These are phyloP conservation scores for Trissoscelio sp. DNA, from an alignment of 2,888 invertebrate genomes.

Conservation along the genomic window DNA sequence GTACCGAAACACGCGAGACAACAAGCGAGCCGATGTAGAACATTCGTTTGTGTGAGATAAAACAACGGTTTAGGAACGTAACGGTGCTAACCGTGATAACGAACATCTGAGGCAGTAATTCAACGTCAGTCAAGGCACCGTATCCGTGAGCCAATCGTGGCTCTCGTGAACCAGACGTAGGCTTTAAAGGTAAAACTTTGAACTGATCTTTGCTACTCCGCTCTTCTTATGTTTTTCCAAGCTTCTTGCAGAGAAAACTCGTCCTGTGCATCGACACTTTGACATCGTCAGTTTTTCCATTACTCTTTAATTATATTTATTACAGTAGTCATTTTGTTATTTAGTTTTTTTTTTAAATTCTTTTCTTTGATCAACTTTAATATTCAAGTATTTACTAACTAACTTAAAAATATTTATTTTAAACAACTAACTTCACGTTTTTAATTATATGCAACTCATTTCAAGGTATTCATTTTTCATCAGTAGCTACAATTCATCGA, in stretches of 20 bases:
- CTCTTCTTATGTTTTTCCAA: constrained; percentile 51
- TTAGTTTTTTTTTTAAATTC: too few relatives aligned
- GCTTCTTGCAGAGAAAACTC: constrained; percentile 12
- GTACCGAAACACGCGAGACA: constrained; percentile 68
- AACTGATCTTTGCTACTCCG: constrained; percentile 55
- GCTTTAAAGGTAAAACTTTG: constrained; percentile 70
- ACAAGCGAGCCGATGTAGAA: constrained; percentile 67
- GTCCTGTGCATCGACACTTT: too few relatives aligned
- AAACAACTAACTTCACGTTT: too few relatives aligned
- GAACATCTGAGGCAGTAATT: constrained; percentile 74
- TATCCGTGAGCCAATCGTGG: constrained; percentile 71
- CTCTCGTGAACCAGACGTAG: constrained; percentile 69
- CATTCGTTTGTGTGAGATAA: constrained; percentile 69
- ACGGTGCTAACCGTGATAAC: constrained; percentile 74
- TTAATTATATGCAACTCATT: too few relatives aligned
- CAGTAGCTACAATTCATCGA: too few relatives aligned
- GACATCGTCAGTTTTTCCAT: too few relatives aligned
- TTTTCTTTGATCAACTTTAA: too few relatives aligned
- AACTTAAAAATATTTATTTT: too few relatives aligned
- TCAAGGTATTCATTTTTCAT: too few relatives aligned
- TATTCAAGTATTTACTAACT: too few relatives aligned
- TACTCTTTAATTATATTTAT: too few relatives aligned
- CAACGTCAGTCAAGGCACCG: constrained; percentile 72
- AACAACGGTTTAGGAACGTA: constrained; percentile 69
- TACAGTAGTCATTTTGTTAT: too few relatives aligned